Base-by-base conservation (phyloP, 2,888 invertebrate genomes). In the Dolichopus griseipennis region DNA sequence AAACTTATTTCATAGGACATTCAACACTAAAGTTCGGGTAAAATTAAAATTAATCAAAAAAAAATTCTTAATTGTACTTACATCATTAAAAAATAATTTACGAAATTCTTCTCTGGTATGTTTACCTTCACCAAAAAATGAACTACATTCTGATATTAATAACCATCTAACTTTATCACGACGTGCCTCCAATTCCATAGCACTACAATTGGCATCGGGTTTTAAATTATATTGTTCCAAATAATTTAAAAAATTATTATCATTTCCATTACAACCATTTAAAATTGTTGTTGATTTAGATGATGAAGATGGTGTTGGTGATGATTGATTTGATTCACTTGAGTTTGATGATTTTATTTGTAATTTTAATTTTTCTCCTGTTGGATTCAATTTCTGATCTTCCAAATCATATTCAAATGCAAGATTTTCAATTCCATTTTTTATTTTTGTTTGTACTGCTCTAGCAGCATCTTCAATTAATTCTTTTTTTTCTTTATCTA, bases 141-240 rank as follows among this genome's bases (percentile, higher is more conserved):
- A 78, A 72, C 81, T 80, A 72, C 82, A 81, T 70, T 82, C 82
- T 18, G 82, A 82, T 73, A 82, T 82, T 70, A 81, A 73, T 20
- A 82, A 74, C 82, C 82, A 82, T 52, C 82, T 80, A 61, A 79
- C 76, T 72, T 82, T 82, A 73, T 82, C 82, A 65, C 81, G 78
- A 68, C 78, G 76, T 69, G 78, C 82, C 73, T 82, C 82, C 71
- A 82, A 71, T 73, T 82, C 82, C 82, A 82, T 82, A 34, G 77
- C 75, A 74, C 82, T 82, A 72, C 77, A 81, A 73, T 80, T 79
- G 73, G 77, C 78, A 76, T 79, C 81, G 75, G 78, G 76, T 75
- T 80, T 78, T 73, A 80, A 73, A 73, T 78, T 78, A 74, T 80
- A 79, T 67, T 76, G 76, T 72, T 78, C 78, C 75, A 78, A 75